Base-by-base conservation (phyloP, 2,113 vertebrate genomes). In the Puma concolor region DNA sequence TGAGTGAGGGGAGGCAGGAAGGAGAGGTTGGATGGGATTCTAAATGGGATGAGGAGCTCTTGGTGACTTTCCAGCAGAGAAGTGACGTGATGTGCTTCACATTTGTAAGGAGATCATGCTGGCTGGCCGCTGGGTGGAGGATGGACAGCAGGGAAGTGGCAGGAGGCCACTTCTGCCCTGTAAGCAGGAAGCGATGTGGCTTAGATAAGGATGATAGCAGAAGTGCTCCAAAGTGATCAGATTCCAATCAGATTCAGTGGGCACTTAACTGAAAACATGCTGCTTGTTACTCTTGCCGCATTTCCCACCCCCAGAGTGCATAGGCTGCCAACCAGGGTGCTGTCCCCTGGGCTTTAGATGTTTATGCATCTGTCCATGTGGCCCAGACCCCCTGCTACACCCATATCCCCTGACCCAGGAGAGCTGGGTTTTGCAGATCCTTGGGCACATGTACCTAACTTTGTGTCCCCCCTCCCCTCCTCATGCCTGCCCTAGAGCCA, bases 401-500 rank as follows among this genome's bases (percentile, higher is more conserved):
- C 50, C 23, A 6, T 1, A 4, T 72, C 57, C 66, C 36, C n/a
- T 63, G 72, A 38, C 48, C 69, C 74, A 63, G 83, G 41, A 38
- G 38, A 69, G 54, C 31, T 4, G 1, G 17, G 9, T 54, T 4
- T 13, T 15, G 10, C 17, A 48, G 29, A 19, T 19, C n/a, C 31
- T 64, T 21, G 36, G 38, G 60, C 12, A 4, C 19, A 6, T 11
- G 12, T 31, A 7, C 48, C 76, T 95, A 67, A 98, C 64, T 87
- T 33, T 41, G 69, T 66, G 21, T 23, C 57, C 57, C 21, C 52
- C 52, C 15, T 15, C 31, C 48, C 27, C 88, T 33, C 5, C 64
- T 57, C 69, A 41, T 96, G 86, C 82, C 63, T 36, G 71, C 84
- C 81, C 60, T 98, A 99, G 99, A 99, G 79, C 99, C 99, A 0